These are phyloP conservation scores for Drusus annulatus DNA, from an alignment of 1,140 invertebrate species.

Conservation along the genomic window DNA sequence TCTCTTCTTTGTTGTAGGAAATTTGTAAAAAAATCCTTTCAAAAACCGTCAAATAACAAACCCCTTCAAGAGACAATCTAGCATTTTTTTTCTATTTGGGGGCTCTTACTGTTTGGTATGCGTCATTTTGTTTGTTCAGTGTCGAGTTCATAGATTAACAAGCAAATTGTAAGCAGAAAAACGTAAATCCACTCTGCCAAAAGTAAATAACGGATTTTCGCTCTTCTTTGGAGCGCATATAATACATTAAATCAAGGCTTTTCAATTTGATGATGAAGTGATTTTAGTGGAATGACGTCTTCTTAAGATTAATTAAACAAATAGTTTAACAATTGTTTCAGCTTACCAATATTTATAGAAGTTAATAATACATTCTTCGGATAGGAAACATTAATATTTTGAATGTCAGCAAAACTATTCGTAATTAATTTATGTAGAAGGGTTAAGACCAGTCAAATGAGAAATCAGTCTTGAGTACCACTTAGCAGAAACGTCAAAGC, in stretches of 20 bases:
- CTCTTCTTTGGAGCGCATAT: background rate
- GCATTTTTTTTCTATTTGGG: background rate
- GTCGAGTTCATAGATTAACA: constrained; percentile 20
- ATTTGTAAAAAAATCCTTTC: constrained; percentile 9
- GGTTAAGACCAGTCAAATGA: no score
- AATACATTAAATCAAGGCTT: background rate
- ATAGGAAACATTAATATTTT: no score
- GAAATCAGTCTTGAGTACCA: no score
- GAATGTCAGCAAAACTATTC: no score
- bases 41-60: background rate
- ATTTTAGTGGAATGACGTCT: background rate
- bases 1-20: background rate
- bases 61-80: no score
- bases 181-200: background rate
- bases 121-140: background rate
- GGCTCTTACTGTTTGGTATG: background rate
- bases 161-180: constrained; percentile 30
- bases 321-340: no score
- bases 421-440: no score
- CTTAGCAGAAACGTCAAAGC: no score
- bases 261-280: background rate
- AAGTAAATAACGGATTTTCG: constrained; percentile 7
- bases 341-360: no score
- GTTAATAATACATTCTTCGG: no score
- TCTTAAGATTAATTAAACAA: no score